Conservation (phyloP, 2,888 invertebrate species). For the Bembecia ichneumoniformis region DNA sequence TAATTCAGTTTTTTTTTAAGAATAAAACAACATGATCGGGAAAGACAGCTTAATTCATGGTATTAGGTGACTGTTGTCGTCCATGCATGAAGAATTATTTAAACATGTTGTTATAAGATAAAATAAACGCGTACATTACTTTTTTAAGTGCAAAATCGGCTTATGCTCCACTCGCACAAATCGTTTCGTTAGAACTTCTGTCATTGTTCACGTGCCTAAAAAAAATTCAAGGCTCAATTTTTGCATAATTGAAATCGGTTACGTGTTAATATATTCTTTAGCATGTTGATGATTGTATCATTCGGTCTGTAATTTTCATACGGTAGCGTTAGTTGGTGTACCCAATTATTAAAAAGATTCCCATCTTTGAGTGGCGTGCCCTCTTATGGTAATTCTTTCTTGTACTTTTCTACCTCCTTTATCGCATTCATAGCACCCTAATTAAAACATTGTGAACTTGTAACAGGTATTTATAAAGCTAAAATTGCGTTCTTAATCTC, state of each 20-base stretch:
- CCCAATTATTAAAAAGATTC: constrained; percentile 54
- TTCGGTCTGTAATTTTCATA: constrained; percentile 28
- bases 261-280: constrained; percentile 49
- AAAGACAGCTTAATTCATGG: too few relatives aligned
- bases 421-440: constrained; percentile 37
- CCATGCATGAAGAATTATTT: too few relatives aligned
- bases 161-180: too few relatives aligned
- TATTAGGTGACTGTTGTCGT: too few relatives aligned
- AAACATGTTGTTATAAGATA: too few relatives aligned
- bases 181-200: not conserved
- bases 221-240: constrained; percentile 48
- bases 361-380: constrained; percentile 49
- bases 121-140: too few relatives aligned
- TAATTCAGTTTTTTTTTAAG: too few relatives aligned
- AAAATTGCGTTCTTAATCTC: constrained; percentile 3
- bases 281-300: constrained; percentile 53
- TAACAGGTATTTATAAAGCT: constrained; percentile 16
- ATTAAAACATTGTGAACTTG: constrained; percentile 39
- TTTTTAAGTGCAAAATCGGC: too few relatives aligned
- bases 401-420: constrained; percentile 34
- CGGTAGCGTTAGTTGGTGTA: constrained; percentile 33
- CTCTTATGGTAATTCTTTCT: constrained; percentile 47
- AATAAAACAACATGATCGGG: too few relatives aligned
- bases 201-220: not conserved
- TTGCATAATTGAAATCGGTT: constrained; percentile 50